These are phyloP conservation scores for Cynaeus angustus DNA, from an alignment of 2,888 invertebrate species.

Conservation along the genomic window DNA sequence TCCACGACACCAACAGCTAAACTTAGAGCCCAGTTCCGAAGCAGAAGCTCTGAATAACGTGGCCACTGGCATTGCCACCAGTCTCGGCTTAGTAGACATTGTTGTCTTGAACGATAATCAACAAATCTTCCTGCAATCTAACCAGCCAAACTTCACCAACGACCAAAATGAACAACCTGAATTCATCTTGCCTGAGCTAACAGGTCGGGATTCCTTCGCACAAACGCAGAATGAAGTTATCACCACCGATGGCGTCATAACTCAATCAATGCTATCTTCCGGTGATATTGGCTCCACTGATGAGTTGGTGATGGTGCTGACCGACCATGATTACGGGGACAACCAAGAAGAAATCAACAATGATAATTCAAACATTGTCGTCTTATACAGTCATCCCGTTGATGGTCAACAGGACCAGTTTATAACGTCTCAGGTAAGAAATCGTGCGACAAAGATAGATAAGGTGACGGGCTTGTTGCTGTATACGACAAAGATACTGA, in stretches of 20 bases:
- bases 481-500: too few relatives aligned
- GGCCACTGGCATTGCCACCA: conserved; percentile 75
- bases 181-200: conserved; percentile 70
- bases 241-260: conserved; percentile 60
- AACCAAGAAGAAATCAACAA: conserved; percentile 72
- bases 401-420: conserved; percentile 75
- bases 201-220: conserved; percentile 60
- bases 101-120: conserved; percentile 77
- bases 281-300: conserved; percentile 74
- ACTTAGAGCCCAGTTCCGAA: conserved; percentile 73
- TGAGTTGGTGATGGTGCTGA: conserved; percentile 78
- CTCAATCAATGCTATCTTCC: conserved; percentile 64
- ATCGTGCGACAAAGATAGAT: too few relatives aligned
- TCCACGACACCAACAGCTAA: conserved; percentile 47
- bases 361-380: conserved; percentile 78
- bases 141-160: conserved; percentile 57
- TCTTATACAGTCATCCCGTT: conserved; percentile 78
- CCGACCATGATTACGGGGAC: conserved; percentile 76
- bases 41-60: conserved; percentile 74
- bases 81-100: conserved; percentile 74
- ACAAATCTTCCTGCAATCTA: conserved; percentile 74
- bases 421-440: conserved; percentile 68
- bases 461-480: too few relatives aligned
- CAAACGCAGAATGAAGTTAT: conserved; percentile 50
- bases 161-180: conserved; percentile 62